Conservation (phyloP, 2,797 vertebrate genomes). For the Loriculus beryllinus region DNA sequence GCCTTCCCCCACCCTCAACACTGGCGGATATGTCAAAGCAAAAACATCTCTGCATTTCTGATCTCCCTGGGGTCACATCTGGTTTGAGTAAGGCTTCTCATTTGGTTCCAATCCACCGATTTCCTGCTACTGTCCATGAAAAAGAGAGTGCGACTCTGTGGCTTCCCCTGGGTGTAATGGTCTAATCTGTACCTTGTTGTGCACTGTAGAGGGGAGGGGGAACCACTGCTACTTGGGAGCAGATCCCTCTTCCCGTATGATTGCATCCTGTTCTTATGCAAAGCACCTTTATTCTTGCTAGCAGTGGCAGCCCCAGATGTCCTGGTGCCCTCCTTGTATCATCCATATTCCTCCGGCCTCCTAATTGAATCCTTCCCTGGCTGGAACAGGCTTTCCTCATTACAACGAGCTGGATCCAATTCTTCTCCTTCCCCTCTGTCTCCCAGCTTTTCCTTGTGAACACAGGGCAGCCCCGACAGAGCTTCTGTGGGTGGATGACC, state of each 20-base stretch:
- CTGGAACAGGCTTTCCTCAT: slow-evolving; percentile 49
- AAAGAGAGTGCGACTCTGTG: slow-evolving; percentile 58
- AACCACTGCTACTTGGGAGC: slow-evolving; percentile 44
- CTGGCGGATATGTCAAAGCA: slow-evolving; percentile 43
- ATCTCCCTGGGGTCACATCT: slow-evolving; percentile 66
- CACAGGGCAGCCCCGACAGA: neutral
- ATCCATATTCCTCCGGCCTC: neutral
- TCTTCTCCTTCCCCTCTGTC: slow-evolving; percentile 3
- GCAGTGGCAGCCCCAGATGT: slow-evolving; percentile 37
- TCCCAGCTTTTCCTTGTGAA: neutral
- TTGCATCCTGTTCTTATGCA: slow-evolving; percentile 12
- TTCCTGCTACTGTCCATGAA: slow-evolving; percentile 79
- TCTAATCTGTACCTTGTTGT: slow-evolving; percentile 70
- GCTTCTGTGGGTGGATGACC: slow-evolving; percentile 26
- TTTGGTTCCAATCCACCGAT: slow-evolving; percentile 75
- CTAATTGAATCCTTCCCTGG: slow-evolving; percentile 61
- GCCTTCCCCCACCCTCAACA: slow-evolving; percentile 6
- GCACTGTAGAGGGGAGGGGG: slow-evolving; percentile 39
- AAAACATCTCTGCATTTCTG: slow-evolving; percentile 55
- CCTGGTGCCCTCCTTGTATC: neutral
- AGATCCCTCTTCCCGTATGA: slow-evolving; percentile 14
- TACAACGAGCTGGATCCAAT: slow-evolving; percentile 44
- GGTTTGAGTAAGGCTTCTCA: slow-evolving; percentile 64
- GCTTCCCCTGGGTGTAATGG: slow-evolving; percentile 64
- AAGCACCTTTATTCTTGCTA: slow-evolving; percentile 38